Evolutionary conservation across 2,888 invertebrate species (phyloP).

Genomic region (Nycteola revayana): DNA sequence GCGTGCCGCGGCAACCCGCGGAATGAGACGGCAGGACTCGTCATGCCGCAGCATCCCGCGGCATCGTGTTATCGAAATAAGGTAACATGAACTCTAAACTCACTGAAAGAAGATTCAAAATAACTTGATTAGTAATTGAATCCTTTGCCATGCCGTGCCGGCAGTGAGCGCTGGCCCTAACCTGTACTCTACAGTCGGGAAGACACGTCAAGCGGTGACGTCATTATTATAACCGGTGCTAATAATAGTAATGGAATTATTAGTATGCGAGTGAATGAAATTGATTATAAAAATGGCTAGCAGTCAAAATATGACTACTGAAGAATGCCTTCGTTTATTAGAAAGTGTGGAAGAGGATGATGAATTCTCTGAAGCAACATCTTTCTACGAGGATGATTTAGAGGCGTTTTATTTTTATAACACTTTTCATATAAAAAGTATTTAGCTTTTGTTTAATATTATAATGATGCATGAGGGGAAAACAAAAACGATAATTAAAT

Average conservation of each 20-base stretch:
- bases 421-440: slow-evolving; percentile 5
- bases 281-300: slow-evolving; percentile 11
- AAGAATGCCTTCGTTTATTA: slow-evolving; percentile 13
- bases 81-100: too few relatives aligned
- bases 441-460: slow-evolving; percentile 10
- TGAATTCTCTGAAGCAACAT: slow-evolving; percentile 6
- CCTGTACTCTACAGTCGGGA: slow-evolving; percentile 13
- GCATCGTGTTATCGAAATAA: too few relatives aligned
- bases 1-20: too few relatives aligned
- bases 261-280: slow-evolving; percentile 11
- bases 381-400: slow-evolving; percentile 9
- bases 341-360: slow-evolving; percentile 10
- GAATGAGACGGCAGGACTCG: too few relatives aligned
- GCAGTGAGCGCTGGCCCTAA: too few relatives aligned
- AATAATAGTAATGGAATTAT: slow-evolving; percentile 10
- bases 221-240: slow-evolving; percentile 14
- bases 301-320: slow-evolving; percentile 14
- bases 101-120: too few relatives aligned
- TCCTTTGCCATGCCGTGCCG: too few relatives aligned
- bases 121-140: too few relatives aligned
- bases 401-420: slow-evolving; percentile 10
- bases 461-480: slow-evolving; percentile 10
- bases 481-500: slow-evolving; percentile 9
- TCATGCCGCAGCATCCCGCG: too few relatives aligned
- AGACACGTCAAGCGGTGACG: slow-evolving; percentile 11